A percentile compares a stretch with the other conserved stretches of the same genome.
Evolutionary conservation across 2,113 vertebrate genomes (phyloP).

Genomic region (Myotis lucifugus): DNA sequence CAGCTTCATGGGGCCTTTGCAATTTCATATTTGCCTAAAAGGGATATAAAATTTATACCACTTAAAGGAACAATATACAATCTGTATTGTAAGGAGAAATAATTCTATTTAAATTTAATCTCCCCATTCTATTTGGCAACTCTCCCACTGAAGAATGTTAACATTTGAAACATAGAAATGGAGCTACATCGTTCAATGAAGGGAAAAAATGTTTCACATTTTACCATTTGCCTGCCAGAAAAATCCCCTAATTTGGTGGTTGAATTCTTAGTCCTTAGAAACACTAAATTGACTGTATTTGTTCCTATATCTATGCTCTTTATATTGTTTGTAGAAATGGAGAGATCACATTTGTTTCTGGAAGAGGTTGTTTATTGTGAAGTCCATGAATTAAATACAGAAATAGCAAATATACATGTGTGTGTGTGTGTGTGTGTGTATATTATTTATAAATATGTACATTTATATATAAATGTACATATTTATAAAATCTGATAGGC

Average conservation of each 20-base stretch:
- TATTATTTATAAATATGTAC: not conserved
- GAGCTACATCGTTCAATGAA: not conserved
- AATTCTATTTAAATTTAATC: conserved; percentile 31
- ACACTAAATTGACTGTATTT: not conserved
- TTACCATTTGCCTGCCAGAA: not conserved
- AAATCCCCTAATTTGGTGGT: not conserved
- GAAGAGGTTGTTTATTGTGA: not conserved
- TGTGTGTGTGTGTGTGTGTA: too few species aligned
- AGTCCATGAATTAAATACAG: not conserved
- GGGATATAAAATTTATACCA: conserved; percentile 48
- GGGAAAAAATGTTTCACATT: not conserved
- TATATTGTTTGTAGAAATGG: not conserved
- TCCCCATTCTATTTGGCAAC: conserved; percentile 19
- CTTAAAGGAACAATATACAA: conserved; percentile 17
- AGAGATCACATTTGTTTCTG: not conserved
- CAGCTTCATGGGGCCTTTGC: conserved; percentile 4
- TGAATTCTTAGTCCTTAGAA: not conserved
- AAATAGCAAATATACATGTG: not conserved
- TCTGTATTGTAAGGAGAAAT: not conserved
- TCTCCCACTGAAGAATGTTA: conserved; percentile 20
- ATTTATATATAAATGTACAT: too few species aligned
- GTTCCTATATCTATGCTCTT: not conserved
- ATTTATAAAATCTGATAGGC: not conserved
- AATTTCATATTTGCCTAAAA: conserved; percentile 49
- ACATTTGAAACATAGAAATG: not conserved